Percentiles rank a stretch among this genome's conserved stretches.
Conservation (phyloP, 2,113 vertebrate genomes). For the Parotia lawesii region DNA sequence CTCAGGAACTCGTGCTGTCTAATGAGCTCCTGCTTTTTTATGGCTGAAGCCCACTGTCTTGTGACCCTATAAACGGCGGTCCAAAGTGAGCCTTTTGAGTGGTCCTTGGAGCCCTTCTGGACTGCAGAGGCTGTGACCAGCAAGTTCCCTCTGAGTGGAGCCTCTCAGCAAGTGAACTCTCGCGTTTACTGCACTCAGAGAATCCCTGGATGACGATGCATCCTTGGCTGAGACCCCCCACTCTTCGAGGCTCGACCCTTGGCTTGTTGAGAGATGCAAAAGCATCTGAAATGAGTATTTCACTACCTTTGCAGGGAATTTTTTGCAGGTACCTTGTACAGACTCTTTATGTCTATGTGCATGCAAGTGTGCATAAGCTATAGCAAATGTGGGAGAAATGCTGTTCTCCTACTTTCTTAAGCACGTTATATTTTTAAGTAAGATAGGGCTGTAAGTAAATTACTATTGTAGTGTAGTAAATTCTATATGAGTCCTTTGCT, state of each 20-base stretch:
- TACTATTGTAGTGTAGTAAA: background rate
- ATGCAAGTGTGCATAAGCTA: background rate
- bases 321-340: background rate
- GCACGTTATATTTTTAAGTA: background rate
- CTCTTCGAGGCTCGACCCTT: background rate
- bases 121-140: background rate
- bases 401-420: background rate
- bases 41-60: background rate
- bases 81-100: background rate
- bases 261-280: background rate
- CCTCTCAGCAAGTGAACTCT: background rate
- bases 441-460: background rate
- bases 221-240: background rate
- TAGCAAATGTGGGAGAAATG: background rate
- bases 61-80: background rate
- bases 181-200: background rate
- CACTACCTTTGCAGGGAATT: background rate
- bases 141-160: background rate
- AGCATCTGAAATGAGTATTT: background rate
- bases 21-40: background rate
- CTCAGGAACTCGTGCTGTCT: background rate
- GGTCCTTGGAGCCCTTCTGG: background rate
- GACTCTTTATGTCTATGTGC: background rate
- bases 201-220: rapidly evolving
- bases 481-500: background rate